Conservation (phyloP, 2,888 invertebrate species). For the Pandemis cinnamomeana region DNA sequence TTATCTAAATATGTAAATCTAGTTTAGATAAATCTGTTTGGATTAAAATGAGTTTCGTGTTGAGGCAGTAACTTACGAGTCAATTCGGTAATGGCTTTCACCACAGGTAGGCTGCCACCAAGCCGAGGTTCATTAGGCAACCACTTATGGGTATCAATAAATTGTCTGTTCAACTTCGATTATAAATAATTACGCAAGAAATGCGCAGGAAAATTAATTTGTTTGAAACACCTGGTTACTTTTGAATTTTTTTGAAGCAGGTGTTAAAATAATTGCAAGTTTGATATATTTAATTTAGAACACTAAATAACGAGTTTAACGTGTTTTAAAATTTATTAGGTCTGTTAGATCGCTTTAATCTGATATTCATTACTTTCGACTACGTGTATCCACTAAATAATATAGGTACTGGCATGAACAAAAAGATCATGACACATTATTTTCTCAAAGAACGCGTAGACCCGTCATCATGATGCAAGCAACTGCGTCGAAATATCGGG, state of each 20-base stretch:
- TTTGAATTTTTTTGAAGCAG: constrained; percentile 2
- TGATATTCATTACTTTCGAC: too few relatives aligned
- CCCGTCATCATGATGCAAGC: too few relatives aligned
- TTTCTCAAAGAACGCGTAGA: too few relatives aligned
- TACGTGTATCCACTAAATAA: too few relatives aligned
- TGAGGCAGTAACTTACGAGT: constrained; percentile 40
- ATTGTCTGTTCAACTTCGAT: constrained; percentile 55
- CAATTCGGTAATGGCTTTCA: constrained; percentile 53
- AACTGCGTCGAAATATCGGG: too few relatives aligned
- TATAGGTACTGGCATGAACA: too few relatives aligned
- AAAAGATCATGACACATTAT: too few relatives aligned
- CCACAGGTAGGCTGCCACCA: constrained; percentile 53
- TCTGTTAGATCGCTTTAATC: too few relatives aligned
- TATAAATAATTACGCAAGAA: constrained; percentile 21
- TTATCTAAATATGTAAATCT: constrained; percentile 25
- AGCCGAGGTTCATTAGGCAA: constrained; percentile 56
- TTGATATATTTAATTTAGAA: too few relatives aligned
- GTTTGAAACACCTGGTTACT: neutral
- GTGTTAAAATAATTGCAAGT: neutral
- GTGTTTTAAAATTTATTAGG: too few relatives aligned
- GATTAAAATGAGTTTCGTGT: constrained; percentile 29
- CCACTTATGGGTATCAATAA: constrained; percentile 58
- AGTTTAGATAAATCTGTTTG: constrained; percentile 28
- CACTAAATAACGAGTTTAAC: too few relatives aligned
- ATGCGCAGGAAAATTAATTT: constrained; percentile 19